Percentiles rank a stretch among this genome's conserved stretches.
phyloP scores from a whole-genome alignment of 2,113 vertebrate genomes.

The Patagioenas fasciata region DNA sequence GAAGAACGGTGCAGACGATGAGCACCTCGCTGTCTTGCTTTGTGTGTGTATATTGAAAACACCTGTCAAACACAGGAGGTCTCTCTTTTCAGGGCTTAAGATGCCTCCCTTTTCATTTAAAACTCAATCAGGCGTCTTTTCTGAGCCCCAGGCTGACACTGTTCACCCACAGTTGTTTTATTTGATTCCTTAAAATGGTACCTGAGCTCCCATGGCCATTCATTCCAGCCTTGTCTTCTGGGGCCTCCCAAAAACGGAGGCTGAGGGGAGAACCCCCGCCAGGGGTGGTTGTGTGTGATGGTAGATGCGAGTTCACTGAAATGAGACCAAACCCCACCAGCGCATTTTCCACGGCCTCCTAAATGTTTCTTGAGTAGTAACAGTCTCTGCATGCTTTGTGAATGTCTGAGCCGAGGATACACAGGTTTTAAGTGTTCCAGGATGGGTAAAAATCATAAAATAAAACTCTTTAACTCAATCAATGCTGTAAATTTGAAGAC shows the following conservation, averaged over 20 bases:
- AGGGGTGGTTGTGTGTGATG: not conserved
- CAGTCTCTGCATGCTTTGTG: constrained; percentile 48
- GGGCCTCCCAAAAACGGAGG: not conserved
- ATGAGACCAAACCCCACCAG: not conserved
- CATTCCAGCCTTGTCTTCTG: constrained; percentile 30
- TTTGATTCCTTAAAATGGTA: not conserved
- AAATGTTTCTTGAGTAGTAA: constrained; percentile 13
- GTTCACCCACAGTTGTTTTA: not conserved
- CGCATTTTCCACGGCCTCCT: not conserved
- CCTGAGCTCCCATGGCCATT: constrained; percentile 21
- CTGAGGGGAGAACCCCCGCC: not conserved
- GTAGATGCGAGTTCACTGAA: not conserved
- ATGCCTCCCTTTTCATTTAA: constrained; percentile 4
- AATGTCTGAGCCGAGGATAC: constrained; percentile 34
- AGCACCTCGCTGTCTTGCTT: constrained; percentile 35
- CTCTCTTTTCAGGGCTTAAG: not conserved
- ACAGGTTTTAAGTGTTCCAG: not conserved
- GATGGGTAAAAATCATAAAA: not conserved
- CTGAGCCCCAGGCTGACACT: not conserved
- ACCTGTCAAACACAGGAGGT: constrained; percentile 30
- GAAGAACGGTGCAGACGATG: constrained; percentile 1
- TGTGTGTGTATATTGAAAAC: not conserved
- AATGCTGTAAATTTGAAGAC: not conserved
- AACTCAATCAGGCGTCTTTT: not conserved
- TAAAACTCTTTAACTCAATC: not conserved